Evolutionary conservation across 1,140 invertebrate genomes (phyloP).

Genomic region (Drosophila malerkotliana): DNA sequence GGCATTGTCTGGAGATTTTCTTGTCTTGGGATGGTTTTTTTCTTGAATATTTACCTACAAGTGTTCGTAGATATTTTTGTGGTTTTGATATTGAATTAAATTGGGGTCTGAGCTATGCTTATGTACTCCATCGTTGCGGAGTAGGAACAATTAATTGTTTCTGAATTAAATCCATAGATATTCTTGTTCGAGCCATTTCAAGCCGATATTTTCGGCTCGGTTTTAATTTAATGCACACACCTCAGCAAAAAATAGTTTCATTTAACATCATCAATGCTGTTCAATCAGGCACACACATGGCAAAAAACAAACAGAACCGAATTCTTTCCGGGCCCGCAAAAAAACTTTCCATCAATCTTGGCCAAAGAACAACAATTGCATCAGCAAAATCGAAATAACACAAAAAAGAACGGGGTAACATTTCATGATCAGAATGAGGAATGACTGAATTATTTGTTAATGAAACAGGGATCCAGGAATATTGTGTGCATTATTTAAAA

Average conservation of each 20-base stretch:
- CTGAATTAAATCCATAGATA: not conserved
- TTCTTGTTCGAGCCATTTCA: conserved; percentile 1
- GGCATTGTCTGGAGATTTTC: conserved; percentile 70
- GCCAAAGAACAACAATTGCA: conserved; percentile 30
- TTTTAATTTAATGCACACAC: conserved; percentile 12
- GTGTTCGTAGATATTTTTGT: conserved; percentile 12
- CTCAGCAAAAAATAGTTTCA: conserved; percentile 14
- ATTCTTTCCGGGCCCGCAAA: conserved; percentile 14
- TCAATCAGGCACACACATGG: conserved; percentile 31
- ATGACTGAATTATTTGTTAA: conserved; percentile 37
- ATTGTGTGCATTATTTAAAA: not conserved
- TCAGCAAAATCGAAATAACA: not conserved
- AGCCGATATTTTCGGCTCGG: not conserved
- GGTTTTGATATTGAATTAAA: conserved; percentile 54
- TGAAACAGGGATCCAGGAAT: conserved; percentile 13
- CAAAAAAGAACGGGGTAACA: not conserved
- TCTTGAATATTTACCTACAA: conserved; percentile 13
- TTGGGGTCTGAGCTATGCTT: conserved; percentile 33
- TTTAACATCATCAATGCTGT: conserved; percentile 45
- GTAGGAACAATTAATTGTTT: not conserved
- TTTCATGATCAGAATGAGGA: conserved; percentile 37
- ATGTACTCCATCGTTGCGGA: too few species aligned
- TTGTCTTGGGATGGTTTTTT: conserved; percentile 44
- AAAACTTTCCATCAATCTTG: conserved; percentile 46
- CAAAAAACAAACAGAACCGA: conserved; percentile 9